Evolutionary conservation across 30 jellyfish, hydroid and myxozoan species (phyloP).

Genomic region (Hydractinia echinata): DNA sequence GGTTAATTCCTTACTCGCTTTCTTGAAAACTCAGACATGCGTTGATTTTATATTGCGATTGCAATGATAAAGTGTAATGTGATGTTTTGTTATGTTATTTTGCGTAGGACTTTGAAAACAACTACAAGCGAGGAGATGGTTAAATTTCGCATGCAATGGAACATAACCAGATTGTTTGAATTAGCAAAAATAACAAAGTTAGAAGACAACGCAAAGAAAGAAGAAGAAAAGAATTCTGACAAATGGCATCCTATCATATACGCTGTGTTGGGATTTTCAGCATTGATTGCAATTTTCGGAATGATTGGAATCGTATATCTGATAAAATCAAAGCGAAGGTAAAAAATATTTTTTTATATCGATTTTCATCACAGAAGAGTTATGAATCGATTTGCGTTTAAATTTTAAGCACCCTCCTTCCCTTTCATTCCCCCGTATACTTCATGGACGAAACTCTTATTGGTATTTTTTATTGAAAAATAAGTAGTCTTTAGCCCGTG

Average conservation of each 20-base stretch:
- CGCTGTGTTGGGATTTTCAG: constrained; percentile 43
- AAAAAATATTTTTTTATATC: background rate
- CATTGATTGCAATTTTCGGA: constrained; percentile 34
- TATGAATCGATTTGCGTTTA: no score
- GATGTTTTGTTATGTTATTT: no score
- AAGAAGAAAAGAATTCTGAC: background rate
- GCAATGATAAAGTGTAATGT: no score
- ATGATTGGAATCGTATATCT: constrained; percentile 22
- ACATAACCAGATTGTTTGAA: constrained; percentile 15
- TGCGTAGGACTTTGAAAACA: background rate
- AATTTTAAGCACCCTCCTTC: no score
- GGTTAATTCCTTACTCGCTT: no score
- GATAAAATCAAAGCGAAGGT: constrained; percentile 29
- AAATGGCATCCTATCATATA: constrained; percentile 31
- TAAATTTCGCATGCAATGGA: constrained; percentile 21
- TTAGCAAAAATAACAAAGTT: background rate
- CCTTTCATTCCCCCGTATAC: background rate
- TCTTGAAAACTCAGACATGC: no score
- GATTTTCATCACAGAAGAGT: no score
- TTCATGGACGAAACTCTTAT: background rate
- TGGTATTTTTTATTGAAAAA: background rate
- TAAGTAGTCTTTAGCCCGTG: no score
- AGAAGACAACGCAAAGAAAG: background rate
- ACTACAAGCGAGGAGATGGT: background rate
- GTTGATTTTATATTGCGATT: no score